phyloP scores from a whole-genome alignment of 2,113 vertebrate genomes.

The Cathartes aura region DNA sequence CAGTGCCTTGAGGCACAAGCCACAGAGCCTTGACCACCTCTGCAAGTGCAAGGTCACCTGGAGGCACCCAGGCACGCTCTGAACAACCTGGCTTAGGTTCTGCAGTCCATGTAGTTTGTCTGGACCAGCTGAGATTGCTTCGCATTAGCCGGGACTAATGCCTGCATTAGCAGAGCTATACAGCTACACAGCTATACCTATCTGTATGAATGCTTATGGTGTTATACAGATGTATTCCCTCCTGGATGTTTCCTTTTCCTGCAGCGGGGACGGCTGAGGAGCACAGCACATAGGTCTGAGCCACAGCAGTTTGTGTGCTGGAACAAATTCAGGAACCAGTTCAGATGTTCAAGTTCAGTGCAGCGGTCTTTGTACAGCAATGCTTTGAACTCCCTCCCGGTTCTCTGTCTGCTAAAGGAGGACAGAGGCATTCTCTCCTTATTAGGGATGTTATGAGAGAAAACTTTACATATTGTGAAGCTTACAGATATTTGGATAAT shows the following conservation, averaged over 20 bases:
- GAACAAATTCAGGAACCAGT: not conserved
- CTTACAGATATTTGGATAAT: not conserved
- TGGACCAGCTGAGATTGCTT: not conserved
- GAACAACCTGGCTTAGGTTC: not conserved
- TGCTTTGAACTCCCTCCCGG: not conserved
- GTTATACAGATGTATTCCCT: not conserved
- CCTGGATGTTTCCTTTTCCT: fast-evolving
- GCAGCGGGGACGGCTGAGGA: not conserved
- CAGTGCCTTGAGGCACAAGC: not conserved
- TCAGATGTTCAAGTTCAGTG: not conserved
- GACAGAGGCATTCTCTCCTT: not conserved
- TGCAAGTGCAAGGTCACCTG: not conserved
- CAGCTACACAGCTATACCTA: not conserved
- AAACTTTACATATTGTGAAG: not conserved
- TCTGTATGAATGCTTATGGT: not conserved
- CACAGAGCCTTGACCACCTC: not conserved
- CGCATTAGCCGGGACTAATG: not conserved
- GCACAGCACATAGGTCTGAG: not conserved
- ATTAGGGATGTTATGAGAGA: not conserved
- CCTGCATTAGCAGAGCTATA: not conserved
- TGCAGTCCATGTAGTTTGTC: not conserved
- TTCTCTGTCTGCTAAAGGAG: not conserved
- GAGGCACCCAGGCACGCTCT: not conserved
- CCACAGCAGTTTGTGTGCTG: not conserved
- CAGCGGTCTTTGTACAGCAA: not conserved